Percentiles rank a stretch among this genome's conserved stretches.
phyloP scores from a whole-genome alignment of 2,113 vertebrate genomes.

The Sinocyclocheilus maitianheensis region DNA sequence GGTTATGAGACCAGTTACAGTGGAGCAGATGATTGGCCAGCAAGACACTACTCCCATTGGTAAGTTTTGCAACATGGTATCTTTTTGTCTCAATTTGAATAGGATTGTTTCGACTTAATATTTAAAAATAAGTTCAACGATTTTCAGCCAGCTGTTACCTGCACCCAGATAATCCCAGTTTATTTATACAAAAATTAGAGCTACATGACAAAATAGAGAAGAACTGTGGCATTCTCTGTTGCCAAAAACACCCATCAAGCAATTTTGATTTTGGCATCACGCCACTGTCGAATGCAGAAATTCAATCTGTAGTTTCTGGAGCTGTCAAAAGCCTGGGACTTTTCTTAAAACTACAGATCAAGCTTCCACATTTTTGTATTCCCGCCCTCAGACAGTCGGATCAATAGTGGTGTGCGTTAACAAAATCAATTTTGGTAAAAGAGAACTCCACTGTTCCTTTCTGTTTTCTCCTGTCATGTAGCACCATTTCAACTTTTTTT shows the following conservation, averaged over 20 bases:
- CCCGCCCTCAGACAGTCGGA: not conserved
- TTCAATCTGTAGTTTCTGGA: not conserved
- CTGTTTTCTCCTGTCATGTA: not conserved
- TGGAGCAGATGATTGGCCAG: conserved; percentile 95
- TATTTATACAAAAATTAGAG: not conserved
- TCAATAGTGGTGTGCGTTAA: not conserved
- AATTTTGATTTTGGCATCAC: not conserved
- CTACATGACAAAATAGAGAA: not conserved
- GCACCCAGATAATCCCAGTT: not conserved
- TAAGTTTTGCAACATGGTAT: conserved; percentile 23
- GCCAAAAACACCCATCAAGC: not conserved
- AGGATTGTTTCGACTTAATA: not conserved
- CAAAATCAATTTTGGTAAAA: not conserved
- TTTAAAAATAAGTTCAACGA: not conserved
- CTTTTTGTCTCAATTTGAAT: not conserved
- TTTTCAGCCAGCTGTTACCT: not conserved
- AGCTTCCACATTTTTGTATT: not conserved
- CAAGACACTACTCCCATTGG: conserved; percentile 81
- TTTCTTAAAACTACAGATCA: too few species aligned
- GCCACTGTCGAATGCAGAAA: not conserved
- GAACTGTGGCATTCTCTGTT: not conserved
- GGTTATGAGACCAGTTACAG: conserved; percentile 90
- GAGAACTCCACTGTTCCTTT: not conserved
- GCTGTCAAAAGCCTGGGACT: too few species aligned
- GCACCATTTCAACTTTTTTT: not conserved